Evolutionary conservation across 2,113 vertebrate species (phyloP), one percentile per base, ranked within the genome.

Genomic region (Cricetomys ansorgei): DNA sequence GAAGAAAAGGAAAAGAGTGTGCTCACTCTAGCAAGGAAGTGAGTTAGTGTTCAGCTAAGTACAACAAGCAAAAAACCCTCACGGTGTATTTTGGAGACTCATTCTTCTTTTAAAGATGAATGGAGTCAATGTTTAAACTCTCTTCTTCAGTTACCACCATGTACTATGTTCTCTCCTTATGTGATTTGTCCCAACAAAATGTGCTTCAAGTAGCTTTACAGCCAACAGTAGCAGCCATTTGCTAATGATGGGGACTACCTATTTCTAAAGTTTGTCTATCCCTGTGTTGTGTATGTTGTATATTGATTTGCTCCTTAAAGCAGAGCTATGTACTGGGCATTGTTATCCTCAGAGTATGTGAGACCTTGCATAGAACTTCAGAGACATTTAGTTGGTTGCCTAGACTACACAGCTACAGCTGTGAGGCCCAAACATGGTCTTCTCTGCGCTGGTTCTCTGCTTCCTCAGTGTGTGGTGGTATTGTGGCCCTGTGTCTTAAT

Each of bases 51-150:
- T 94, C 64, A n/a, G 34, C 88, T 89, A 96, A 85, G 23, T 92
- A 75, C 17, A 59, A 62, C 92, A 29, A 94, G 65, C 50, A 84
- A 92, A 91, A 79, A 62, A n/a, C 94, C 64, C 15, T 16, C n/a
- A 29, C 84, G 70, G 55, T 67, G 40, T 92, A 31, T 70, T 50
- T 91, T 27, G 73, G 45, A 29, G 50, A 65, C 72, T 73, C 67
- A 83, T 67, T 92, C 83, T 83, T 86, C 31, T 85, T 85, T 89
- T 43, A 67, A 89, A 83, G 75, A 70, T 88, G 94, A 86, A 80
- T 45, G 67, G 65, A 80, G 37, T 89, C 45, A 70, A 37, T 64
- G 43, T 67, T 84, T 96, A 77, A 89, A 92, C 5, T 16, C 50
- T 76, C 67, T 53, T 72, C 55, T 73, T 94, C 75, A 84, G 2